Evolutionary conservation across 2,888 invertebrate genomes (phyloP).

Genomic region (Dryomyza anilis): DNA sequence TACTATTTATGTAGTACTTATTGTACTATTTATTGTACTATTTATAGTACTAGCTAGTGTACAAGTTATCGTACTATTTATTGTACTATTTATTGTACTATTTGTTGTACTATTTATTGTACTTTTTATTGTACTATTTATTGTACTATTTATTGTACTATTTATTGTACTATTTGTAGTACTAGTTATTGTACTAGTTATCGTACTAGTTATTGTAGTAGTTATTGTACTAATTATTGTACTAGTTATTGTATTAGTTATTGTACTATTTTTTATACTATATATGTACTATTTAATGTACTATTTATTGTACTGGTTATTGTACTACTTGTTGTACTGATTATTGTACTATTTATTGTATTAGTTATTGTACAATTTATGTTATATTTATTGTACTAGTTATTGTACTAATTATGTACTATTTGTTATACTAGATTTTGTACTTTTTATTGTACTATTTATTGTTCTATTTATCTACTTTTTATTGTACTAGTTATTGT

Average conservation of each 20-base stretch:
- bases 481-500: neutral
- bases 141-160: neutral
- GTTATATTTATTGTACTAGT: too few species aligned
- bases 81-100: neutral
- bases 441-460: too few species aligned
- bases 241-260: neutral
- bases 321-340: neutral
- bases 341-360: neutral
- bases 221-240: neutral
- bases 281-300: neutral
- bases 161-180: neutral
- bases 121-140: neutral
- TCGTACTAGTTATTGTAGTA: neutral
- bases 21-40: neutral
- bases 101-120: neutral
- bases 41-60: neutral
- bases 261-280: neutral
- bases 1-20: neutral
- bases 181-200: neutral
- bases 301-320: neutral
- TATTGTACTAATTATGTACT: too few species aligned
- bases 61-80: neutral
- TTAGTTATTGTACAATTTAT: neutral
- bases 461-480: too few species aligned
- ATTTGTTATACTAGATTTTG: too few species aligned